A percentile compares a stretch with the other conserved stretches of the same genome.
These are phyloP conservation scores for Coelopa frigida DNA, from an alignment of 1,140 invertebrate genomes.

Conservation along the genomic window DNA sequence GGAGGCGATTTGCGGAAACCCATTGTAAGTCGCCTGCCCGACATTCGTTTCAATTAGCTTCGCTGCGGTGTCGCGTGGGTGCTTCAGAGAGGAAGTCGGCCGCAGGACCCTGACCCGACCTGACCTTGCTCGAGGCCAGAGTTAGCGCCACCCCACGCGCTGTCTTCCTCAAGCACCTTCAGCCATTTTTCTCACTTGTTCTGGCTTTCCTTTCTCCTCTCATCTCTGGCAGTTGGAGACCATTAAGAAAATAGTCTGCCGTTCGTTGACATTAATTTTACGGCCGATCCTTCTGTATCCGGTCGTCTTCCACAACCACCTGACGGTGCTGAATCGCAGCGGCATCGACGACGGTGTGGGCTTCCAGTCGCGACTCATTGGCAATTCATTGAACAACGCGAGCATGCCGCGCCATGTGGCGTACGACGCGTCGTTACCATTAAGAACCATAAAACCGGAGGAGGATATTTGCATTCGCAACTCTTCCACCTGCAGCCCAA, in stretches of 20 bases:
- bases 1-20: too few species aligned
- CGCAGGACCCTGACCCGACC: too few species aligned
- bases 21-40: too few species aligned
- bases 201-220: too few species aligned
- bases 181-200: too few species aligned
- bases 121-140: too few species aligned
- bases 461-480: conserved; percentile 57
- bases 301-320: conserved; percentile 85
- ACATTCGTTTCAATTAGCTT: too few species aligned
- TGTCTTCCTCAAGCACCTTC: too few species aligned
- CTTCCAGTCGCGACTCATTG: conserved; percentile 87
- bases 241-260: conserved; percentile 73
- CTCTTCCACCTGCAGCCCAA: conserved; percentile 17
- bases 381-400: conserved; percentile 92
- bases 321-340: conserved; percentile 78
- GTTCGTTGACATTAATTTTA: conserved; percentile 75
- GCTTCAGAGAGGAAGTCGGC: too few species aligned
- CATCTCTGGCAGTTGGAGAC: conserved; percentile 60
- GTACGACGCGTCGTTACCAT: conserved; percentile 80
- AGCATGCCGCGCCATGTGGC: conserved; percentile 85
- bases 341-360: conserved; percentile 94
- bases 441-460: conserved; percentile 68
- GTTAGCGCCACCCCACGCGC: too few species aligned
- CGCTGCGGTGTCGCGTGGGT: too few species aligned
- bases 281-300: conserved; percentile 77